Conservation (phyloP, 2,113 vertebrate species). For the Pogona vitticeps region DNA sequence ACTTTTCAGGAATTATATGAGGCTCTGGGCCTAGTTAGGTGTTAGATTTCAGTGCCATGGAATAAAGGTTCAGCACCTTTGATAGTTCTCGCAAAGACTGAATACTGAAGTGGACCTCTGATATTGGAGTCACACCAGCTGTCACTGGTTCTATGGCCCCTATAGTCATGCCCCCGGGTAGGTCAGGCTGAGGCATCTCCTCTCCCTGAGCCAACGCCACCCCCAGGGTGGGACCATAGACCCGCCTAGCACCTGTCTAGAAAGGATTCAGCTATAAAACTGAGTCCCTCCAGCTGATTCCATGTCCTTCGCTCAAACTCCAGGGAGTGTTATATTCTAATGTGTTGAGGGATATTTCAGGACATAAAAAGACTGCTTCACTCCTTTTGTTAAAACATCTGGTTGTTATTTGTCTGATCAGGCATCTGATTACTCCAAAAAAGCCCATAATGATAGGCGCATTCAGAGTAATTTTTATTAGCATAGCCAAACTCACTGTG, state of each 20-base stretch:
- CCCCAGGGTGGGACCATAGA: no score
- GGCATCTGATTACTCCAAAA: background rate
- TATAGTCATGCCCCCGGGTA: background rate
- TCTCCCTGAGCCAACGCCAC: no score
- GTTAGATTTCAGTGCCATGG: no score
- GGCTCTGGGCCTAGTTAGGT: no score
- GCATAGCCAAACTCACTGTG: background rate
- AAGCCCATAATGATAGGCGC: background rate
- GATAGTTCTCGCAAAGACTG: no score
- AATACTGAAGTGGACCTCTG: no score
- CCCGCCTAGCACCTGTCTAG: no score
- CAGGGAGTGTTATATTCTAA: background rate
- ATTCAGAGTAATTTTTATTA: background rate
- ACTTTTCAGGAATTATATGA: no score
- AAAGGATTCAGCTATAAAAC: background rate
- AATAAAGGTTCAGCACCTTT: no score
- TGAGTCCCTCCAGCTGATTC: background rate
- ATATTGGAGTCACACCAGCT: no score
- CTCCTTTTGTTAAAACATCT: background rate
- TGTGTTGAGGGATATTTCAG: background rate
- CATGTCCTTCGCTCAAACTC: background rate
- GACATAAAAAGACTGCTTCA: background rate
- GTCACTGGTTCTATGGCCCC: background rate
- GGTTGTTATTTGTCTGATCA: background rate
- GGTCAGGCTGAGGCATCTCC: background rate